Evolutionary conservation across 2,888 invertebrate species (phyloP), one percentile per base, ranked within the genome.

Genomic region (Andrena flavipes): DNA sequence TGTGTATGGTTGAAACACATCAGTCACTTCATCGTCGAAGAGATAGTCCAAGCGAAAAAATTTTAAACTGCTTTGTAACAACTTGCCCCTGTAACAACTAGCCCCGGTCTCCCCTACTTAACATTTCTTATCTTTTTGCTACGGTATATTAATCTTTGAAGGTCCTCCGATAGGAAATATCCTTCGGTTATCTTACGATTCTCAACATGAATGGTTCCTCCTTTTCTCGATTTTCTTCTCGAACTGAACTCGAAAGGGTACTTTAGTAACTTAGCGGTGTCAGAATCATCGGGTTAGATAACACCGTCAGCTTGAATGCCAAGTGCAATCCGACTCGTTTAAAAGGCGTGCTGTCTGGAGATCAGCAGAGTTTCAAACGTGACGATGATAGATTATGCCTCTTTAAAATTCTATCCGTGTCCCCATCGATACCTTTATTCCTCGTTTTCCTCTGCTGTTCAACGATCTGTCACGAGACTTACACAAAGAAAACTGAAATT

Each of bases 231-330:
- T 29, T 59, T 35, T 77, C 56, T 79, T 75, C 71, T 64, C 73
- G 49, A 77, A 51, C 23, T 60, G 56, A 67, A 64, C 71, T 42
- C 74, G 16, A 68, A 70, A 76, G 26, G 10, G 23, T 20, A 23
- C 56, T 56, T 23, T 26, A 3, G 23, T 20, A 56, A 56, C 56
- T 56, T 56, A 56, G 56, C 23, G 26, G 56, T 56, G 56, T 26
- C 56, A 63, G 80, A 83, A 86, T 86, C 80, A 76, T 71, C 76
- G 70, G 78, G 74, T 80, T 78, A 83, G 82, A 83, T 86, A 83
- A 85, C 80, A 83, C 65, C 29, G 26, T 68, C 33, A 68, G 60
- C 75, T 84, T 69, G 86, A 82, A 86, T 86, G 71, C 74, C 86
- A 86, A 86, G 75, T 69, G 69, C 78, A 74, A 76, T 85, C 78